Base-by-base conservation (phyloP, 2,888 invertebrate genomes). In the Lithophane semibrunnea region DNA sequence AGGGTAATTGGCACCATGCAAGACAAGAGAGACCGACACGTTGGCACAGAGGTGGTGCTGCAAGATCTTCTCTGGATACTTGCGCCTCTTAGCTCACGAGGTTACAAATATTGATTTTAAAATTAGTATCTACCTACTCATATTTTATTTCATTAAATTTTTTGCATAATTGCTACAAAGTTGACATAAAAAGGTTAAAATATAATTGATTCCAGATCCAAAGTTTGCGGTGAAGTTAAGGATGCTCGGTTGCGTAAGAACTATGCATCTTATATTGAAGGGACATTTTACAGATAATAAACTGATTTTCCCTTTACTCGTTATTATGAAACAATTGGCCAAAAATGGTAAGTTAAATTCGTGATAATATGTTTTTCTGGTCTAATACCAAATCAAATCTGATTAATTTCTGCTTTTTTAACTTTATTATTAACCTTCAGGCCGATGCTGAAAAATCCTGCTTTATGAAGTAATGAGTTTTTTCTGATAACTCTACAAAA, bases 191-290 rank as follows among this genome's bases (percentile, higher is more conserved):
- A 49, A 64, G 54, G 9, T 12, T 7, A 12, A 58, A 54, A 37
- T 24, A 72, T 21, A 29, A 49, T 73, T 86, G 47, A 72, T 96
- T 95, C 82, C 94, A 95, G 97, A 97, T 95, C 93, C 96, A 73
- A 98, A 98, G 93, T 98, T 98, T 92, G 97, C 97, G 29, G 93
- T 97, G 80, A 98, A 98, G 95, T 97, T 97, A 37, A 97, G 98
- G 89, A 95, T 97, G 91, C 92, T 97, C 60, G 97, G 97, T 64
- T 97, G 97, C 84, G 96, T 97, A 2, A 97, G 97, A 91, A 96
- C 97, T 86, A 97, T 97, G 93, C 97, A 97, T 90, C 93, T 96
- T n/a, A 95, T 97, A 82, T 90, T 97, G 63, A 97, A 97, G 89
- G 96, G 97, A 54, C 96, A 97, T 88, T 97, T 96, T 88, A 97